phyloP scores from a whole-genome alignment of 2,797 vertebrate species.

The Otus scops region DNA sequence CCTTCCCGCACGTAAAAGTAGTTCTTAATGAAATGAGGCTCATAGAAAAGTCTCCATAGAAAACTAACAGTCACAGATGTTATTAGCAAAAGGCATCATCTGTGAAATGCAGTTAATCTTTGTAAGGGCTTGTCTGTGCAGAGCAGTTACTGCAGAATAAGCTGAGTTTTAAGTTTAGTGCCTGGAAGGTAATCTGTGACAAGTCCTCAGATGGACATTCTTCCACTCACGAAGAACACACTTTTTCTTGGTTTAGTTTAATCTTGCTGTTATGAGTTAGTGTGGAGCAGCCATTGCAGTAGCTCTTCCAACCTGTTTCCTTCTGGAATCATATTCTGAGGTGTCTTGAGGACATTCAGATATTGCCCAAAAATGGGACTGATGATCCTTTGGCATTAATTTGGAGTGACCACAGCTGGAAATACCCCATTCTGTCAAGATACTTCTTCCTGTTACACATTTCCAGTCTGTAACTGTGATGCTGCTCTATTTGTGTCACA shows the following conservation, averaged over 20 bases:
- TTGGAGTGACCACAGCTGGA: neutral
- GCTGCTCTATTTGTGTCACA: neutral
- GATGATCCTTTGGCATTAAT: neutral
- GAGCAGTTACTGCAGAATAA: conserved; percentile 18
- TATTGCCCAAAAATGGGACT: neutral
- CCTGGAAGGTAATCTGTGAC: neutral
- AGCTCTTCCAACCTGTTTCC: neutral
- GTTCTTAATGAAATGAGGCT: conserved; percentile 29
- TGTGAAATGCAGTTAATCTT: conserved; percentile 37
- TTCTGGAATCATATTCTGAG: neutral
- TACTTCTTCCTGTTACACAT: neutral
- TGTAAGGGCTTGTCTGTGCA: neutral
- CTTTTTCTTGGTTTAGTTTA: neutral
- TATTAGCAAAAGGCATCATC: conserved; percentile 36
- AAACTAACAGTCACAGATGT: conserved; percentile 11
- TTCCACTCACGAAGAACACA: neutral
- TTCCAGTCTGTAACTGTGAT: neutral
- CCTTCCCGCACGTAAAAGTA: neutral
- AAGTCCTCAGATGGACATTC: neutral
- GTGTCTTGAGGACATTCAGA: neutral
- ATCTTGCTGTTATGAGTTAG: neutral
- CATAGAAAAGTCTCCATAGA: conserved; percentile 6
- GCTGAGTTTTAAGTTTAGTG: neutral
- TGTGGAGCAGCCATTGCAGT: neutral
- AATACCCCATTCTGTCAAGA: neutral